Evolutionary conservation across 2,797 vertebrate species (phyloP).

Genomic region (Selene dorsalis): DNA sequence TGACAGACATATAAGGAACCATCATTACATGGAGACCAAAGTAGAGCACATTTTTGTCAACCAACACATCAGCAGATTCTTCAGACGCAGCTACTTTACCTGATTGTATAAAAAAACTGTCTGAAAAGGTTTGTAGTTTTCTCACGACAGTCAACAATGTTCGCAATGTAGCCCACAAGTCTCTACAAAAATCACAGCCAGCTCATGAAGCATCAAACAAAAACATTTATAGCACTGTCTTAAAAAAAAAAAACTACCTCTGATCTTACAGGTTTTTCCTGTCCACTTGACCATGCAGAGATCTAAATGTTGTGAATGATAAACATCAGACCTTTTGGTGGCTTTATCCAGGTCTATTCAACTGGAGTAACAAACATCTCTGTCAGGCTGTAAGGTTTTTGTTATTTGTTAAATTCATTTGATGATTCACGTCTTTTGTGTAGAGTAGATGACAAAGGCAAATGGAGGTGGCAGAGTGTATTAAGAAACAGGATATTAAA

Average conservation of each 20-base stretch:
- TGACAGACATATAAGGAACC: slow-evolving; percentile 52
- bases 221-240: neutral
- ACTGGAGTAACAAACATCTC: neutral
- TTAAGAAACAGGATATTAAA: neutral
- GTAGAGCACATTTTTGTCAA: slow-evolving; percentile 32
- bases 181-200: neutral
- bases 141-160: neutral
- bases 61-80: slow-evolving; percentile 19
- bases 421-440: slow-evolving; percentile 1
- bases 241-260: neutral
- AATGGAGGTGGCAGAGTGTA: neutral
- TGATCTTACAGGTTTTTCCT: neutral
- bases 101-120: slow-evolving; percentile 23
- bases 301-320: neutral
- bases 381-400: neutral
- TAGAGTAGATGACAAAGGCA: neutral
- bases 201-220: neutral
- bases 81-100: slow-evolving; percentile 17
- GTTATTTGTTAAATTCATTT: neutral
- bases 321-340: neutral
- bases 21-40: slow-evolving; percentile 29
- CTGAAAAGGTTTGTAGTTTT: neutral
- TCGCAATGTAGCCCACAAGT: neutral
- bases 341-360: slow-evolving; percentile 1
- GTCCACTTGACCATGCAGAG: neutral